Base-by-base conservation (phyloP, 2,113 vertebrate genomes). In the Maccullochella peelii region DNA sequence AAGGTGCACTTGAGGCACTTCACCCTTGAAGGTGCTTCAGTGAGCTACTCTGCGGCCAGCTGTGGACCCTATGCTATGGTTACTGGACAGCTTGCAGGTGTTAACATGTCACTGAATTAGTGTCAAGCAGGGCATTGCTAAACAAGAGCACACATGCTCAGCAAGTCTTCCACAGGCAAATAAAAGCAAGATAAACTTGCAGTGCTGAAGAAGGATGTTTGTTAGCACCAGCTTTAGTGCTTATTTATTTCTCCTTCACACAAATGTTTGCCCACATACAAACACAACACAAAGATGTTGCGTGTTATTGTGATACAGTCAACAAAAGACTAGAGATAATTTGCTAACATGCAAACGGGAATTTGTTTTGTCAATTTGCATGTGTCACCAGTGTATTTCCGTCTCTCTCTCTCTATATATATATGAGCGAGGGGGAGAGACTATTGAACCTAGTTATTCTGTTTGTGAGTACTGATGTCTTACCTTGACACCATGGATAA, bases 401-500 rank as follows among this genome's bases (percentile, higher is more conserved):
- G 2, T 33, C n/a, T n/a, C n/a, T n/a, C n/a, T n/a, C n/a, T n/a
- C n/a, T n/a, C n/a, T n/a, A n/a, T n/a, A n/a, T n/a, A n/a, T n/a
- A n/a, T n/a, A 69, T 77, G 12, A 38, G 7, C 62, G 33, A 33
- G 33, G 5, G 7, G 67, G 18, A 49, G 0, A 44, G 12, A 55
- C 36, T 7, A 42, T 16, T 1, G 25, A 30, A 18, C 15, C 12
- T 11, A 20, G 33, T 63, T 42, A 21, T 70, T 79, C 12, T 40
- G 66, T 68, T n/a, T 59, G 33, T 42, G n/a, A 57, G 50, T 63
- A 8, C 15, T 68, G 16, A 4, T 6, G 23, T 80, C 36, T 95
- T 83, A 97, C 97, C 96, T 98, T 98, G 86, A 98, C 97, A 27
- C 97, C 97, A 44, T 98, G 97, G 84, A 98, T 98, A 14, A 98